Conservation (phyloP, 2,888 invertebrate species). For the Apodemia duryi region DNA sequence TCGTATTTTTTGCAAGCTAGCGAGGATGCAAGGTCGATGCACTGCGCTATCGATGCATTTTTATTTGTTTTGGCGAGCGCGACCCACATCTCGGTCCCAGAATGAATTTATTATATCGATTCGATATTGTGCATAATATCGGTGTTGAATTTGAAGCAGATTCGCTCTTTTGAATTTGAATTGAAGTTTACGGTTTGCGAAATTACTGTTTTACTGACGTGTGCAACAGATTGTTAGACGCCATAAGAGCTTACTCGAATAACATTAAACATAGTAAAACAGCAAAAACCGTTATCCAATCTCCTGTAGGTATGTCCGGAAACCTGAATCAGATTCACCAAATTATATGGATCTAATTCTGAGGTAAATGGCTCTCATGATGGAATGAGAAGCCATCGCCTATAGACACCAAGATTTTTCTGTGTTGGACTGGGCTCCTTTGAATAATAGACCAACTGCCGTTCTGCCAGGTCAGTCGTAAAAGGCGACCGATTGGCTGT, state of each 20-base stretch:
- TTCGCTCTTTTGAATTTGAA: conserved; percentile 15
- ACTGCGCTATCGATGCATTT: conserved; percentile 72
- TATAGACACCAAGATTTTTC: no score
- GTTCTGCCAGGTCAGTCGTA: no score
- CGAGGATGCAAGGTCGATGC: conserved; percentile 74
- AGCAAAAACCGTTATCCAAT: no score
- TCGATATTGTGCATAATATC: conserved; percentile 68
- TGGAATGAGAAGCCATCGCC: no score
- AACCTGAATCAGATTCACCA: no score
- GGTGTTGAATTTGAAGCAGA: conserved; percentile 40
- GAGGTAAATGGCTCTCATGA: no score
- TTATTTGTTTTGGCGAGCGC: conserved; percentile 76
- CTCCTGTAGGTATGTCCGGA: no score
- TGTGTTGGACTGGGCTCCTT: no score
- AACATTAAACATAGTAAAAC: no score
- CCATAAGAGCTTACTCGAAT: background rate
- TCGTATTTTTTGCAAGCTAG: conserved; percentile 32
- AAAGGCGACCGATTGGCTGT: no score
- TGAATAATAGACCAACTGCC: no score
- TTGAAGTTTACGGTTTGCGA: background rate
- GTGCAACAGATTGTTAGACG: background rate
- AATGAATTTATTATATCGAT: conserved; percentile 79
- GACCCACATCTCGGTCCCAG: conserved; percentile 71
- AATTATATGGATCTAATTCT: no score
- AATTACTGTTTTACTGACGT: background rate